A percentile compares a stretch with the other conserved stretches of the same genome.
phyloP scores from a whole-genome alignment of 2,113 vertebrate genomes.

The Abramis brama region DNA sequence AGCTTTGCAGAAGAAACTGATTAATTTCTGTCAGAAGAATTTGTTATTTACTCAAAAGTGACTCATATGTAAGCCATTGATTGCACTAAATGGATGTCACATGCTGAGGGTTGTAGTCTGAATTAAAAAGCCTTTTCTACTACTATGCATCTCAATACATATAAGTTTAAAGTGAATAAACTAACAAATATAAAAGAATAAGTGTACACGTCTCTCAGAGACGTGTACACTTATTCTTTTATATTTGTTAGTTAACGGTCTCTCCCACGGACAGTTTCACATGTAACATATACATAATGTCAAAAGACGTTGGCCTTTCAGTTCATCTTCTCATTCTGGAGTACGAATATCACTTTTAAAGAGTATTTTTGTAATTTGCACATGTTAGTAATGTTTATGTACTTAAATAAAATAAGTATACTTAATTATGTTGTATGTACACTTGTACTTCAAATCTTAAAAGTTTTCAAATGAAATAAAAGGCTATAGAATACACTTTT shows the following conservation, averaged over 20 bases:
- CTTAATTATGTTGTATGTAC: neutral
- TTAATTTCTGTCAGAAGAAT: neutral
- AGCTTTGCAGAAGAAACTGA: neutral
- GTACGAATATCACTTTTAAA: neutral
- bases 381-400: neutral
- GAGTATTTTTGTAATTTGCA: neutral
- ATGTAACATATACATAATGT: slow-evolving; percentile 1
- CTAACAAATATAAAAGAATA: neutral
- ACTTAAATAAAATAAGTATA: neutral
- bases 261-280: neutral
- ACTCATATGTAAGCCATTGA: slow-evolving; percentile 24
- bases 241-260: too few relatives aligned
- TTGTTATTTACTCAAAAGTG: slow-evolving; percentile 26
- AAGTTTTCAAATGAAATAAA: neutral
- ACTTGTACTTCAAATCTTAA: neutral
- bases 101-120: slow-evolving; percentile 13
- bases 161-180: neutral
- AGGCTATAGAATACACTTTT: neutral
- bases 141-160: slow-evolving; percentile 5
- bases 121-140: neutral
- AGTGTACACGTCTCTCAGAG: neutral
- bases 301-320: neutral
- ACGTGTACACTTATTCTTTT: too few relatives aligned
- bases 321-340: neutral
- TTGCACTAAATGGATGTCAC: slow-evolving; percentile 25